These are phyloP conservation scores for Oryzias javanicus DNA, from an alignment of 2,113 vertebrate genomes.

Conservation along the genomic window DNA sequence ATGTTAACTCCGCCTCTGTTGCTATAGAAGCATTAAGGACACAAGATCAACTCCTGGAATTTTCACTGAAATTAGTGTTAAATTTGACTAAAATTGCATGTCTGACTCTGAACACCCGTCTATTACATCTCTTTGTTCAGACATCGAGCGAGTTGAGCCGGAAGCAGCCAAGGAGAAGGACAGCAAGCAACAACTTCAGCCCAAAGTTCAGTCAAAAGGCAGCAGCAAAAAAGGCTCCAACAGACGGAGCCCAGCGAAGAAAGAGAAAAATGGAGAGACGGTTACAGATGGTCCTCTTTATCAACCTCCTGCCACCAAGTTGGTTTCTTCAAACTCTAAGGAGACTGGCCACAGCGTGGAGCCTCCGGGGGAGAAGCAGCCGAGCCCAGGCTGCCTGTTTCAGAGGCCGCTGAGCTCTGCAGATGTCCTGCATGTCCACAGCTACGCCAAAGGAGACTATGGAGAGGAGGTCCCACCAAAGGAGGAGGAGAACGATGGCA, in stretches of 20 bases:
- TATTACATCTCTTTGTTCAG: constrained; percentile 22
- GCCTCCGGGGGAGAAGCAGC: constrained; percentile 6
- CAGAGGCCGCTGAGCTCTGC: constrained; percentile 81
- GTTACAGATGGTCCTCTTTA: neutral
- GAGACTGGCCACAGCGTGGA: constrained; percentile 4
- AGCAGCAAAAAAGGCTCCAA: constrained; percentile 33
- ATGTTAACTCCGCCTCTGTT: too few species aligned
- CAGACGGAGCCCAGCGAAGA: constrained; percentile 39
- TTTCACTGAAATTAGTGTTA: too few species aligned
- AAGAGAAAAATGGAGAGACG: constrained; percentile 27
- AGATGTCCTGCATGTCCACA: constrained; percentile 86
- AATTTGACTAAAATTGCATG: too few species aligned
- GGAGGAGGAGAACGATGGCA: constrained; percentile 43
- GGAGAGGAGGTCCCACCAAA: constrained; percentile 49
- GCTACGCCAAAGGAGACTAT: constrained; percentile 86
- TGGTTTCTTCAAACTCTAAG: neutral
- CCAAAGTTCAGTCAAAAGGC: constrained; percentile 34
- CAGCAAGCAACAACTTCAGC: constrained; percentile 11
- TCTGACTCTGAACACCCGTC: neutral
- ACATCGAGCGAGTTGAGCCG: constrained; percentile 15
- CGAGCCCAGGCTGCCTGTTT: constrained; percentile 58
- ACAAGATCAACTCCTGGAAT: too few species aligned
- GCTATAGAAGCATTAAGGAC: too few species aligned
- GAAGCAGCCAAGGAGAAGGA: constrained; percentile 45
- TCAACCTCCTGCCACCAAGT: constrained; percentile 9